These are phyloP conservation scores for Luffia ferchaultella DNA, from an alignment of 2,888 invertebrate species.

Conservation along the genomic window DNA sequence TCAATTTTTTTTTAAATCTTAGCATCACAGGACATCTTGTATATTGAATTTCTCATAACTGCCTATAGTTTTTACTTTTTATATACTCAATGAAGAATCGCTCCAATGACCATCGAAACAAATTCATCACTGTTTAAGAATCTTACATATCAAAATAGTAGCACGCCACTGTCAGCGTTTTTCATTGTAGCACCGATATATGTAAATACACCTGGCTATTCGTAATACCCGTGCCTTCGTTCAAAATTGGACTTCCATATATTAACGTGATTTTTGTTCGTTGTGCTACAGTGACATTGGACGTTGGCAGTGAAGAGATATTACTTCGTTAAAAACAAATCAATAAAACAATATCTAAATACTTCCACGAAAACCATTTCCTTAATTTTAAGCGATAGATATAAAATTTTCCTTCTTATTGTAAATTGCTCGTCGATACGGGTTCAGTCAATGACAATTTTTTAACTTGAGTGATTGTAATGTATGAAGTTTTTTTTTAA, in stretches of 20 bases:
- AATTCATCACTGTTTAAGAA: too few relatives aligned
- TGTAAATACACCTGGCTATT: slow-evolving; percentile 47
- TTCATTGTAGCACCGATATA: slow-evolving; percentile 24
- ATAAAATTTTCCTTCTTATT: slow-evolving; percentile 30
- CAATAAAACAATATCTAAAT: background rate
- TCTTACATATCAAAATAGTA: slow-evolving; percentile 15
- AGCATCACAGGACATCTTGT: too few relatives aligned
- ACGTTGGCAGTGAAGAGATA: slow-evolving; percentile 37
- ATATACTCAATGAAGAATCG: too few relatives aligned
- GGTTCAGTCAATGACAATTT: slow-evolving; percentile 12
- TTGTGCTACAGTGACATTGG: slow-evolving; percentile 50
- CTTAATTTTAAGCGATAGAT: slow-evolving; percentile 11
- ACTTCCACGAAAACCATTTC: slow-evolving; percentile 17
- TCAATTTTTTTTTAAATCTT: too few relatives aligned
- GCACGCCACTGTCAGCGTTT: slow-evolving; percentile 39
- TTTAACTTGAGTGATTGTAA: background rate
- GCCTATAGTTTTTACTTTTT: too few relatives aligned
- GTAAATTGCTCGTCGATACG: slow-evolving; percentile 28
- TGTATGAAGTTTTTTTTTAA: background rate
- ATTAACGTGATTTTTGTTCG: slow-evolving; percentile 20
- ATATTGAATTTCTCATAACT: too few relatives aligned
- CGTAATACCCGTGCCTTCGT: background rate
- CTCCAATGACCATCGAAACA: too few relatives aligned
- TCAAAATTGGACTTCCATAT: background rate
- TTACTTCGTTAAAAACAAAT: background rate